These are phyloP conservation scores for Podarcis siculus DNA, from an alignment of 2,797 vertebrate genomes.

Conservation along the genomic window DNA sequence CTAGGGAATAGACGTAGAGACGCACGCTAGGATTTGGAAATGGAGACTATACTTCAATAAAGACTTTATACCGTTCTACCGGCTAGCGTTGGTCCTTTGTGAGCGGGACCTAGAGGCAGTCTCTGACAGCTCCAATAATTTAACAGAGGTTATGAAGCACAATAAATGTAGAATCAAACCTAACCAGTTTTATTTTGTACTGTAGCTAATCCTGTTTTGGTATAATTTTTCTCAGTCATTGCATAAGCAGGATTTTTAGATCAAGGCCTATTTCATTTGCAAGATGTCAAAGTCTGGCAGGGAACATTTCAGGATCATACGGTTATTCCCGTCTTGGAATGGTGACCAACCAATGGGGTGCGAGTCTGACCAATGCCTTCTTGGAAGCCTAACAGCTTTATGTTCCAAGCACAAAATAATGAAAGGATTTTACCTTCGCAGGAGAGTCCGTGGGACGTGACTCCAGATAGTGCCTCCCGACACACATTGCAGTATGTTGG, in stretches of 20 bases:
- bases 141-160: constrained; percentile 9
- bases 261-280: background rate
- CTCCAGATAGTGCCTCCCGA: constrained; percentile 92
- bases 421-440: constrained; percentile 86
- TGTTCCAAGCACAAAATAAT: background rate
- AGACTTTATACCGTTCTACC: no score
- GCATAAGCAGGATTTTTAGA: background rate
- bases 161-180: background rate
- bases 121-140: background rate
- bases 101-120: no score
- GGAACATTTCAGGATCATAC: background rate
- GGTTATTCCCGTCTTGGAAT: background rate
- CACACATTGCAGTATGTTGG: constrained; percentile 97
- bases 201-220: background rate
- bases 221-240: background rate
- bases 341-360: background rate
- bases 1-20: no score
- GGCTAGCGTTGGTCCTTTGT: no score
- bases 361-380: background rate
- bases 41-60: no score
- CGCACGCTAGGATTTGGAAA: no score
- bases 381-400: background rate
- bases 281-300: background rate
- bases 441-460: constrained; percentile 93
- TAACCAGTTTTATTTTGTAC: background rate